Percentiles rank a stretch among this genome's conserved stretches.
Conservation (phyloP, 1,140 invertebrate species). For the Monomorium pharaonis region DNA sequence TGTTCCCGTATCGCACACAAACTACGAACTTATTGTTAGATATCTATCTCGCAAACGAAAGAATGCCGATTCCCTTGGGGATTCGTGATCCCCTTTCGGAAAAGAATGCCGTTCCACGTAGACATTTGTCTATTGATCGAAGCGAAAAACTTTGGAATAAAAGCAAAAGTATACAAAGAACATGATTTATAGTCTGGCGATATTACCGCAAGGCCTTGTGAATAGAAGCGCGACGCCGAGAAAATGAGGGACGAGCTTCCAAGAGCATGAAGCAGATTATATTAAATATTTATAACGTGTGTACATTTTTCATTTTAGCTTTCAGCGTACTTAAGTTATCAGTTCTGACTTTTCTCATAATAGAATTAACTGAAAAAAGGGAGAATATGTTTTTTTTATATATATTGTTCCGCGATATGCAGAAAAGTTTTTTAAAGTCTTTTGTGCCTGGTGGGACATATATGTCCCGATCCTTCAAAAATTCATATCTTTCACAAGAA, state of each 20-base stretch:
- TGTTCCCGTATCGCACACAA: conserved; percentile 4
- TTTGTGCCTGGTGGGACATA: no score
- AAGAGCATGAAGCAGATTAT: conserved; percentile 16
- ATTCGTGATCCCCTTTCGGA: conserved; percentile 15
- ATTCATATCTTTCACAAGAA: no score
- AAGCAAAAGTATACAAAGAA: conserved; percentile 25
- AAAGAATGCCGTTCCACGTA: conserved; percentile 1
- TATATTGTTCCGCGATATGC: background rate
- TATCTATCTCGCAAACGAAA: conserved; percentile 21
- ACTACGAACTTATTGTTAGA: background rate
- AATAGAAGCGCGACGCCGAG: conserved; percentile 26
- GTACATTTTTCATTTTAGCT: conserved; percentile 7
- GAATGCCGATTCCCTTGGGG: conserved; percentile 5
- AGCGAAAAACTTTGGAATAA: conserved; percentile 23
- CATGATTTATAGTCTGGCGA: conserved; percentile 38
- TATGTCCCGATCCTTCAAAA: no score
- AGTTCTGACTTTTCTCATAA: background rate
- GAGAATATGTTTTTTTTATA: background rate
- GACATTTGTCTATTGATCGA: conserved; percentile 31
- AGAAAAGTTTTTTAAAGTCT: background rate
- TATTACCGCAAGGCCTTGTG: conserved; percentile 24
- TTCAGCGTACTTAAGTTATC: background rate
- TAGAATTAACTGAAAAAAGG: background rate
- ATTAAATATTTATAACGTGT: conserved; percentile 46
- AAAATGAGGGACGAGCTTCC: conserved; percentile 18